Conservation (phyloP, 2,797 vertebrate species). For the Nannoperca obscura region DNA sequence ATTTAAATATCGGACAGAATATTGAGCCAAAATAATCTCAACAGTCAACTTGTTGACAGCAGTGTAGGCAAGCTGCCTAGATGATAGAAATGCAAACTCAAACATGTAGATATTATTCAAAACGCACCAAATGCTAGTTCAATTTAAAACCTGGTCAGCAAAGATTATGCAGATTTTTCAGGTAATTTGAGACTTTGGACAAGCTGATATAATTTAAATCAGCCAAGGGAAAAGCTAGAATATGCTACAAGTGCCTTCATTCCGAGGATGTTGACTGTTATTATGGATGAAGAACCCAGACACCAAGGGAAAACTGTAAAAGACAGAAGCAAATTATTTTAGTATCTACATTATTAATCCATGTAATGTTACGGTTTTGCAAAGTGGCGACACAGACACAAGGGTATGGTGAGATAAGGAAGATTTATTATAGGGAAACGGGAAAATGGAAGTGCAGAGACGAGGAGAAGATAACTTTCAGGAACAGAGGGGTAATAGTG, state of each 20-base stretch:
- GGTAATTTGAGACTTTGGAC: background rate
- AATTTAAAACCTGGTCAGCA: constrained; percentile 12
- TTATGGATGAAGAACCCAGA: background rate
- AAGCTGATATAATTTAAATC: too few species aligned
- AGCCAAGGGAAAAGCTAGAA: background rate
- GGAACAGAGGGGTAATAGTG: too few species aligned
- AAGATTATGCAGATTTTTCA: background rate
- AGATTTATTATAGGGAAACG: too few species aligned
- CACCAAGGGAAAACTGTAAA: background rate
- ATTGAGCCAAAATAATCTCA: constrained; percentile 23
- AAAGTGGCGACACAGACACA: too few species aligned
- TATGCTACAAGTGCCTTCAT: background rate
- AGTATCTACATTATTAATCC: background rate
- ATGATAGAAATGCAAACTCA: background rate
- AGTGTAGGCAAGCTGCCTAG: too few species aligned
- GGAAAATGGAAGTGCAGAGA: too few species aligned
- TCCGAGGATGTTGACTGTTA: background rate
- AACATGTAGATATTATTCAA: constrained; percentile 12
- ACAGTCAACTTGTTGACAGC: constrained; percentile 14
- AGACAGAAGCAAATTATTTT: background rate
- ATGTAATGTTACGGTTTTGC: background rate
- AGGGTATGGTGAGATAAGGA: too few species aligned
- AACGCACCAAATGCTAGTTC: background rate
- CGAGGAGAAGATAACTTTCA: too few species aligned
- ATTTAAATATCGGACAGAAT: constrained; percentile 21